Evolutionary conservation across 2,797 vertebrate genomes (phyloP).

Genomic region (Ispidina lecontei): DNA sequence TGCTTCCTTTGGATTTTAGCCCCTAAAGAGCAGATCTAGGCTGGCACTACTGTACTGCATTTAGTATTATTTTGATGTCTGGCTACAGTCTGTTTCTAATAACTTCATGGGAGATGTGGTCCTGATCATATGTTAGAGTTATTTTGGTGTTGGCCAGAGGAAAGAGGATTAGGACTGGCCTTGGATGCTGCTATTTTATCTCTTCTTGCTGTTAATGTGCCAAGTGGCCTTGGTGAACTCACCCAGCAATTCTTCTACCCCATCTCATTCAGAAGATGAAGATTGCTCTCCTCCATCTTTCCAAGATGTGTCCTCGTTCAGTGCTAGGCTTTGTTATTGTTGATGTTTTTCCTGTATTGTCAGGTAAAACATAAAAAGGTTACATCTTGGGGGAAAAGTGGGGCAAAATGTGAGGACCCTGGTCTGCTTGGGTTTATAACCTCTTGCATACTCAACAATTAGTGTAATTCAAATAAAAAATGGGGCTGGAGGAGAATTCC

Average conservation of each 20-base stretch:
- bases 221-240: background rate
- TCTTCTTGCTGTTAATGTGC: background rate
- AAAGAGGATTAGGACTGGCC: background rate
- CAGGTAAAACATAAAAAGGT: background rate
- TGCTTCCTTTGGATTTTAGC: background rate
- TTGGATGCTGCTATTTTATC: background rate
- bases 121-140: background rate
- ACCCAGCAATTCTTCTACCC: background rate
- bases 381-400: background rate
- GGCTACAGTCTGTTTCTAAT: background rate
- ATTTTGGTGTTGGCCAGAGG: background rate
- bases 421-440: background rate
- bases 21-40: background rate
- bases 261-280: background rate
- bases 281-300: background rate
- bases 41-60: background rate
- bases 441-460: background rate
- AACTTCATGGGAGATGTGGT: background rate
- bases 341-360: background rate
- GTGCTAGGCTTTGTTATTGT: background rate
- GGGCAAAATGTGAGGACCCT: background rate
- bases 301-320: background rate
- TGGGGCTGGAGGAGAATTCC: conserved; percentile 45
- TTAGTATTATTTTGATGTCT: background rate
- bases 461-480: conserved; percentile 27